Evolutionary conservation across 2,888 invertebrate genomes (phyloP), one percentile per base, ranked within the genome.

Genomic region (Invenusta paracnida): DNA sequence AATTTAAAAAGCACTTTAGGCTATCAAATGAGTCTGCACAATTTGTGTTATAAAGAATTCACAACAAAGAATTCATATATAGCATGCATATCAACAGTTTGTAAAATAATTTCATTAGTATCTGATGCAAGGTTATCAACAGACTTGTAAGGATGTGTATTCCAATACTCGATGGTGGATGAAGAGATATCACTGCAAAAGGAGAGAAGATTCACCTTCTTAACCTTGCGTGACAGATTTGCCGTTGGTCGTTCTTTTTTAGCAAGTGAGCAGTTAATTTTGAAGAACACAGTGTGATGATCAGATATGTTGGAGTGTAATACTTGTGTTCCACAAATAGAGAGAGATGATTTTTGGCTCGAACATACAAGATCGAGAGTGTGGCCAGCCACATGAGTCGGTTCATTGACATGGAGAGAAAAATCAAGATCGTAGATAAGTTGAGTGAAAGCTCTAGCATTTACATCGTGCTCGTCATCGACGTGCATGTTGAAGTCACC

Each of bases 221-320:
- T 73, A n/a, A 73, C 17, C 11, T 23, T 5, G 25, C 73, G 73
- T 5, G 73, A 73, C 73, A 73, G 11, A 23, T 5, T n/a, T 23
- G 25, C 73, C 11, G 25, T 23, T 5, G 73, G 25, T 73, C 73
- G 73, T 73, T 73, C 17, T 73, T 73, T 73, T n/a, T 23, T n/a
- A 73, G 25, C 73, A 73, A 5, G 73, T n/a, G 73, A 73, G 25
- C 73, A n/a, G 17, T 23, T 23, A 73, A 73, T 23, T n/a, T 5
- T n/a, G 17, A 73, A 73, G 73, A 5, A 73, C 25, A 73, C 73
- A 73, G 73, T 73, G 73, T 73, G 73, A 73, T 73, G 73, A 23
- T 73, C 73, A n/a, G 73, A 73, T 23, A 73, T 73, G 25, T 2
- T 73, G 25, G 73, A 23, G 25, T 73, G 27, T 73, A 73, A 73